Base-by-base conservation (phyloP, 2,888 invertebrate species). In the Cryptocephalus primarius region DNA sequence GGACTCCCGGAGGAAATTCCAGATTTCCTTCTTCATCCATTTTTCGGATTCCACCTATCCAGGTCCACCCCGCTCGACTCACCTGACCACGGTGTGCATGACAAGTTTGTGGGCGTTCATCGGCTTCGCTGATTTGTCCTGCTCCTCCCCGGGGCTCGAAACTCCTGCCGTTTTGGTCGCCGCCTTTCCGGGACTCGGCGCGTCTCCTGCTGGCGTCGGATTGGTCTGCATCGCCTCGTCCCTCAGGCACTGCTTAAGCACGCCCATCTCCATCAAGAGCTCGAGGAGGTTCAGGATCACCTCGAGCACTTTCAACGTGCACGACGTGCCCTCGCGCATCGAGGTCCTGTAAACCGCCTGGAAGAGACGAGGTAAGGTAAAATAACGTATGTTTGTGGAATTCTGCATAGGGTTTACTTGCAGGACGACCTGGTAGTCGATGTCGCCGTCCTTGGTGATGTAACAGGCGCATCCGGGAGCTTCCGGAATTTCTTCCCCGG, bases 381-480 rank as follows among this genome's bases (percentile, higher is more conserved):
- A 22, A 22, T 22, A 22, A n/a, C n/a, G 33, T 8, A n/a, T 32
- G 12, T 2, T n/a, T 33, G n/a, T 4, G 6, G 22, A 10, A 10
- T n/a, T 10, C 3, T 9, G 32, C 41, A n/a, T 14, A 8, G 11
- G 1, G 2, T 48, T 56, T 70, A 86, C 88, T 77, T 87, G 86
- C 8, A 88, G 69, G 1, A 94, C 84, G 10, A 94, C 88, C 73
- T 87, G 85, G 55, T 90, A 82, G 68, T 95, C 91, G 48, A 99
- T 83, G 63, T 94, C 89, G 0, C 99, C 97, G 58, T 95, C 93
- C 60, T 86, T 85, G 32, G 93, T 95, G 48, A 97, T 95, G 64
- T 95, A 99, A 65, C 86, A 82, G 13, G 84, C 75, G 0, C 96
- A 87, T 0, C 92, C 93, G 0, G 89, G 83, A 0, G 90, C 91